A percentile compares a stretch with the other conserved stretches of the same genome.
Evolutionary conservation across 2,888 invertebrate genomes (phyloP).

Genomic region (Drosophila rubida): DNA sequence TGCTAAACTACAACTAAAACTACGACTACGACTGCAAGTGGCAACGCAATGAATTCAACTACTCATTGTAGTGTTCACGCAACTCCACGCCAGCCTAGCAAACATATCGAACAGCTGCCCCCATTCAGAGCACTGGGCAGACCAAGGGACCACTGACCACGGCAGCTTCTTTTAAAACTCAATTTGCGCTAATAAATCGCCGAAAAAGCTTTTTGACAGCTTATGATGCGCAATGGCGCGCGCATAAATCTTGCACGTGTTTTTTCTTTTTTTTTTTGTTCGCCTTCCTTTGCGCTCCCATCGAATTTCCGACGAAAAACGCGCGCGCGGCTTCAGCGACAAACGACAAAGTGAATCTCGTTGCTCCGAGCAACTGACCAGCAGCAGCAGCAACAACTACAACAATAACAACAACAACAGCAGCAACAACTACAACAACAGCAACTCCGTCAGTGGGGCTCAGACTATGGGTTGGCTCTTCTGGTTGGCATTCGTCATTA

Average conservation of each 20-base stretch:
- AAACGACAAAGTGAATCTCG: constrained; percentile 51
- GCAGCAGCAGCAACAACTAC: constrained; percentile 12
- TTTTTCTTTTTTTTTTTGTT: constrained; percentile 36
- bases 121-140: constrained; percentile 33
- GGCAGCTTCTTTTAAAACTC: constrained; percentile 82
- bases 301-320: constrained; percentile 64
- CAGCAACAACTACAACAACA: constrained; percentile 8
- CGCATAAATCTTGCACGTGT: constrained; percentile 72
- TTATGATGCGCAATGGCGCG: constrained; percentile 78
- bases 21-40: constrained; percentile 30
- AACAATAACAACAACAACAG: constrained; percentile 2
- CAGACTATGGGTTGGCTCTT: constrained; percentile 29
- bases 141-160: not conserved
- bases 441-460: constrained; percentile 1
- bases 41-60: constrained; percentile 20
- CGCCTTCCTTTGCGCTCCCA: constrained; percentile 12
- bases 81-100: constrained; percentile 43
- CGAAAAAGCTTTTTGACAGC: constrained; percentile 83
- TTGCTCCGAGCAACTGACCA: constrained; percentile 20
- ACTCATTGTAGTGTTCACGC: constrained; percentile 11
- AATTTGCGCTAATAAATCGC: constrained; percentile 84
- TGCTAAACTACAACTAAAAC: constrained; percentile 47
- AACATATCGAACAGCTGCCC: constrained; percentile 28
- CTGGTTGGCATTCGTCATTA: constrained; percentile 82
- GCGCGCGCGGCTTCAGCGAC: constrained; percentile 54